phyloP scores from a whole-genome alignment of 2,113 vertebrate species.

The Leptocoma aspasia region DNA sequence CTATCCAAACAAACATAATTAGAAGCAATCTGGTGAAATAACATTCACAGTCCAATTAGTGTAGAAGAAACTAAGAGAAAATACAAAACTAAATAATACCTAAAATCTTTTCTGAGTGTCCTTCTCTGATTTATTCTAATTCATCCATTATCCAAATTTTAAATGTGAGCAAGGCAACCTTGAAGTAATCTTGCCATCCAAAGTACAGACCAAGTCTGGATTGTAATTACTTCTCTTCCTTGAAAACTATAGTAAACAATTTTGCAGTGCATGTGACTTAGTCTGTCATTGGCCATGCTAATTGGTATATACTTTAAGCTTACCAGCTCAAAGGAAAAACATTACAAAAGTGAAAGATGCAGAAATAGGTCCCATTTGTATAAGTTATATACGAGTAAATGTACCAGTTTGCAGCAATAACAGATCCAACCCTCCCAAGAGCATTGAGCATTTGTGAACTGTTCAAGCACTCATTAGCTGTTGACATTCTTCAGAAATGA shows the following conservation, averaged over 20 bases:
- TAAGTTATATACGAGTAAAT: not conserved
- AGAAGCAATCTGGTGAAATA: slow-evolving; percentile 13
- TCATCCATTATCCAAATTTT: not conserved
- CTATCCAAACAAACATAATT: slow-evolving; percentile 44
- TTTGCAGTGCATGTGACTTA: not conserved
- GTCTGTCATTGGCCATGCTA: not conserved
- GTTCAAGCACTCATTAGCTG: slow-evolving; percentile 3
- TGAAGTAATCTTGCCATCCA: not conserved
- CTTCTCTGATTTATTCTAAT: not conserved
- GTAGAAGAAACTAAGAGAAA: not conserved
- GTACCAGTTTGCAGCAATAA: not conserved
- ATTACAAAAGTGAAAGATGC: not conserved
- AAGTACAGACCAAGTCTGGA: not conserved
- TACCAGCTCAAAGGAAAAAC: not conserved
- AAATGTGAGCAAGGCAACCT: not conserved
- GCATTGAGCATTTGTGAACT: not conserved
- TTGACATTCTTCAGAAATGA: slow-evolving; percentile 53
- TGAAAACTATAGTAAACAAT: not conserved
- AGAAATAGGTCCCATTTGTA: not conserved
- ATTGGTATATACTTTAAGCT: not conserved
- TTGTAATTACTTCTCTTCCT: not conserved
- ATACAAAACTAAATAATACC: not conserved
- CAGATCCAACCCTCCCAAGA: not conserved
- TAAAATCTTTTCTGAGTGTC: not conserved
- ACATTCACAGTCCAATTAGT: not conserved